Evolutionary conservation across 2,888 invertebrate genomes (phyloP).

Genomic region (Orthosia incerta): DNA sequence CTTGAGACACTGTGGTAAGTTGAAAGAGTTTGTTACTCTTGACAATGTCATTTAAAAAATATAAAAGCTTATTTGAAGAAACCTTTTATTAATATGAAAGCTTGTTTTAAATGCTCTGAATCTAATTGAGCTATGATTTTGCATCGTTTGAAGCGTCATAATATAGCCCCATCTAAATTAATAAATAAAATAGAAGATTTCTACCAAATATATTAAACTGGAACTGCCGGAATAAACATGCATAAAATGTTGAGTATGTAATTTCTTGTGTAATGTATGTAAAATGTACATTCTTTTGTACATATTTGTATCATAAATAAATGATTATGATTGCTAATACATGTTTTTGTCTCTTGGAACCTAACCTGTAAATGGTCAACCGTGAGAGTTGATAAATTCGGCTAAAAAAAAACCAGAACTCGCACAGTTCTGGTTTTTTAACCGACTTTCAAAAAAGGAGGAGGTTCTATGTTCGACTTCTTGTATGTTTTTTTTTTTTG

Average conservation of each 20-base stretch:
- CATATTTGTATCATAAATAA: slow-evolving; percentile 52
- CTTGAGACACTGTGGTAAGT: too few relatives aligned
- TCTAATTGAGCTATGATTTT: slow-evolving; percentile 2
- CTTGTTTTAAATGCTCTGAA: not conserved
- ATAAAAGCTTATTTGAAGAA: too few relatives aligned
- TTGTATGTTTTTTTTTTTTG: too few relatives aligned
- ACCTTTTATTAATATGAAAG: too few relatives aligned
- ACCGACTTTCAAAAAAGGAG: too few relatives aligned
- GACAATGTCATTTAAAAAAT: too few relatives aligned
- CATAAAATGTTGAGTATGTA: not conserved
- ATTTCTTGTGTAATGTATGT: slow-evolving; percentile 22
- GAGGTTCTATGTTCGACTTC: too few relatives aligned
- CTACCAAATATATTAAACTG: not conserved
- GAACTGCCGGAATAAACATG: not conserved
- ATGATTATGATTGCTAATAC: slow-evolving; percentile 54
- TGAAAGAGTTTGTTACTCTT: too few relatives aligned
- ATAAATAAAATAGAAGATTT: not conserved
- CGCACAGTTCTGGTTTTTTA: too few relatives aligned
- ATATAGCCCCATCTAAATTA: not conserved
- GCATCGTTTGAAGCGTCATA: not conserved
- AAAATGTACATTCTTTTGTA: slow-evolving; percentile 43
- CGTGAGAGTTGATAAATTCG: too few relatives aligned
- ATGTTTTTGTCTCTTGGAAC: slow-evolving; percentile 14
- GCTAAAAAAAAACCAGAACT: too few relatives aligned
- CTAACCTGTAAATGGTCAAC: too few relatives aligned